Evolutionary conservation across 1,140 invertebrate genomes (phyloP), one percentile per base, ranked within the genome.

Genomic region (Heliconius hermathena): DNA sequence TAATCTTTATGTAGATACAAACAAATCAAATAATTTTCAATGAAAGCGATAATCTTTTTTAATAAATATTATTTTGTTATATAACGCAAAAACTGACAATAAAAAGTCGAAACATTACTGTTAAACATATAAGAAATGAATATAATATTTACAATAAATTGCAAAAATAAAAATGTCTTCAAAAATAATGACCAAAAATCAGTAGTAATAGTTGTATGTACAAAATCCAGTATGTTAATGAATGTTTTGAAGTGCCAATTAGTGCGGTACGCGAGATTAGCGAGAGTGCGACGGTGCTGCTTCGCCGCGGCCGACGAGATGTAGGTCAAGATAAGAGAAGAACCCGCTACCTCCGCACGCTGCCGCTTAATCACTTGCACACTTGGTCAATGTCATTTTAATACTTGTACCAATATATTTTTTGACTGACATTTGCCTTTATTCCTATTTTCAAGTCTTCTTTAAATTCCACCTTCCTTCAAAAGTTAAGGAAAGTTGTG

Each of bases 261-360:
- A 80, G 72, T 76, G 78, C 38, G 70, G 76, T 38, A 38, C 60
- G 57, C 29, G 71, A 76, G 78, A 80, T 80, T 80, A 76, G 73
- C 74, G 66, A 75, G 78, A 76, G 78, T 73, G 78, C 74, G 76
- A 22, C 38, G 18, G 75, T 52, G 54, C 70, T 16, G 66, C n/a
- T 22, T 77, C 71, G 78, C 36, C 79, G 79, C 79, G 74, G 71
- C 54, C 78, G 73, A 26, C 74, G 46, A 52, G 77, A 77, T 81
- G 79, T 81, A 77, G 79, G 79, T 81, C 79, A 77, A 74, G 79
- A 81, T 81, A 77, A 81, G 79, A 81, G 73, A 80, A n/a, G 49
- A 80, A 66, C 70, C 73, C 73, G 73, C 72, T 60, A 75, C 66
- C 74, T 76, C 78, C 74, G 46, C 74, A 71, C 78, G 41, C 29